Percentiles rank a stretch among this genome's conserved stretches.
These are phyloP conservation scores for Xenopus tropicalis DNA, from an alignment of 2,113 vertebrate species.

Conservation along the genomic window UCB_Xtro_10.0 CM004452.2:46966501-46967000, in stretches of 20 bases:
- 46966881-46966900: no score
- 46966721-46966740: neutral
- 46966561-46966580: neutral
- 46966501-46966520: neutral
- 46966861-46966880: no score
- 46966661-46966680: constrained; percentile 14
- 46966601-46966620: constrained; percentile 44
- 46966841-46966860: no score
- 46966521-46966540: constrained; percentile 51
- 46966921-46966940: no score
- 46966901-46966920: no score
- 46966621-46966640: constrained; percentile 56
- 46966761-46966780: neutral
- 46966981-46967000: no score
- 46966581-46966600: constrained; percentile 21
- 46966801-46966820: neutral
- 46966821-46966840: neutral
- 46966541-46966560: constrained; percentile 55
- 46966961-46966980: no score
- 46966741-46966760: no score
- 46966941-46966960: no score
- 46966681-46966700: neutral
- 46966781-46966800: no score
- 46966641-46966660: constrained; percentile 39
- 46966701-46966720: neutral